Evolutionary conservation across 2,113 vertebrate species (phyloP), one percentile per base, ranked within the genome.

Genomic region (Gopherus flavomarginatus): DNA sequence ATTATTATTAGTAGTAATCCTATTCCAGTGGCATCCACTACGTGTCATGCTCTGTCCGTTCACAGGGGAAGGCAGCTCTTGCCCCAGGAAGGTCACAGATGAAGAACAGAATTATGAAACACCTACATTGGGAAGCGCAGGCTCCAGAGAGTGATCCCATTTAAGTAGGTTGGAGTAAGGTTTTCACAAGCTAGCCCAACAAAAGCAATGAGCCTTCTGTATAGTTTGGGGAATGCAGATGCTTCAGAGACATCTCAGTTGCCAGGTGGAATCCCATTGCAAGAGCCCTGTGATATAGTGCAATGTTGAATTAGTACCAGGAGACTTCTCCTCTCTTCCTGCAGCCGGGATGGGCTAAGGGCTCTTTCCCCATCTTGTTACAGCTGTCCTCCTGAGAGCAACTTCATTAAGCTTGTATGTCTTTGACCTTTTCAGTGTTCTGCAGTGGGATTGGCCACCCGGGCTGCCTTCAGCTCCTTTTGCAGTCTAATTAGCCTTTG

Each of bases 401-500:
- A 12, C 88, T 85, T 53, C 1, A 38, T 83, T 87, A 79, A 84
- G 53, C 83, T 86, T 80, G 38, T 0, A 1, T 81, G 50, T 57
- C 89, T 96, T 72, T 97, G 96, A 98, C 97, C 97, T 98, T 98
- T 97, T 38, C 93, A 89, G 94, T 80, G 88, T 83, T 47, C 81
- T 93, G 92, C 11, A 0, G 82, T 1, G 6, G 91, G 90, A 94
- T 62, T 97, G 97, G 96, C 94, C 94, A 86, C 26, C 0, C 5
- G 87, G 86, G 85, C 87, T 2, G 26, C 81, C 77, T n/a, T 65
- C 0, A 1, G 85, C 85, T 92, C 87, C 53, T 57, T 85, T 96
- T 0, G 0, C 84, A 87, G 79, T 21, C 89, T 97, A 92, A 97
- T 79, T 95, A 92, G 95, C 92, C 89, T 94, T 86, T 92, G 69